Evolutionary conservation across 2,113 vertebrate genomes (phyloP), one percentile per base, ranked within the genome.

Genomic region (Megaceryle torquata): DNA sequence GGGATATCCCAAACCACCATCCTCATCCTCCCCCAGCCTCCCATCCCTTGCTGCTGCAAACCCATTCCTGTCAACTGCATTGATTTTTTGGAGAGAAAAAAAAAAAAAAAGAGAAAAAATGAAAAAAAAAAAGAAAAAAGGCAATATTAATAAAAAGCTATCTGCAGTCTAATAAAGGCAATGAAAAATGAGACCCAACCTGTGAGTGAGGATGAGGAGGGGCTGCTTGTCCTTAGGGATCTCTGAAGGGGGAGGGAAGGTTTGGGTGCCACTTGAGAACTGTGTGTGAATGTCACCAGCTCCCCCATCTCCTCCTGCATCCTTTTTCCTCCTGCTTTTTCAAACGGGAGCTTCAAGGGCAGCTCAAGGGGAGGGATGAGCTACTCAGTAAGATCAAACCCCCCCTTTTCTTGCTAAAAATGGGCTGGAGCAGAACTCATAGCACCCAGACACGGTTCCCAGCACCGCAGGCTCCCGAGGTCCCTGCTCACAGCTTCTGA

Each of bases 161-260:
- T 29, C 33, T 4, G 3, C 56, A 35, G 71, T 92, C 59, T 43
- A 94, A 93, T 96, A 97, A 95, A 97, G 72, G 91, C 59, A 72
- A 71, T 1, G 1, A 77, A 65, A 51, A 95, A 57, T 0, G 18
- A 83, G 68, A 28, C 10, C n/a, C 28, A 26, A 77, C 31, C 59
- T 81, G 50, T 64, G 68, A 85, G 46, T 67, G 85, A 85, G 65
- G 81, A 57, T 37, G 81, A 85, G 65, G 75, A 80, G 75, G 78
- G 44, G 70, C 48, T 4, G 21, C 61, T 67, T 26, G 3, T 15
- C 31, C 72, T 50, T 4, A 1, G 22, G 4, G 5, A 11, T 28
- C 54, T 61, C 39, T 1, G 31, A 21, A 26, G 31, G 26, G 11
- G 50, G 24, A 26, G 74, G 65, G 72, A 28, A 26, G 46, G 60